Percentiles rank a stretch among this genome's conserved stretches.
phyloP scores from a whole-genome alignment of 1,140 invertebrate species.

The Homalodisca vitripennis region DNA sequence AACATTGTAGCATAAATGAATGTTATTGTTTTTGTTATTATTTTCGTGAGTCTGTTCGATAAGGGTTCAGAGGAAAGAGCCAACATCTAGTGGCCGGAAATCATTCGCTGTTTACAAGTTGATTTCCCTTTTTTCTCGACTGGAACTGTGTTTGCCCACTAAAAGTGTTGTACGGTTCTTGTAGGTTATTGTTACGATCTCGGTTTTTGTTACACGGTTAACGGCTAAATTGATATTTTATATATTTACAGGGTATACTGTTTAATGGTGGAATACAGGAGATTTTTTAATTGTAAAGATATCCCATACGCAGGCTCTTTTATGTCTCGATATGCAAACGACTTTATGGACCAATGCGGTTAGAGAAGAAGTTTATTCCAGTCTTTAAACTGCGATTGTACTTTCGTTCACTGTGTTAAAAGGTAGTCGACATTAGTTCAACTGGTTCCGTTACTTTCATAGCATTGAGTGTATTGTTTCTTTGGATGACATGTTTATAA shows the following conservation, averaged over 20 bases:
- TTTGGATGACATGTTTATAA: not conserved
- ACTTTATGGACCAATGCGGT: constrained; percentile 37
- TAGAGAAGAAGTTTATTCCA: constrained; percentile 27
- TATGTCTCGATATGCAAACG: constrained; percentile 36
- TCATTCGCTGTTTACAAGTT: not conserved
- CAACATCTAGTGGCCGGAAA: not conserved
- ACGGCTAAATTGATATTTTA: constrained; percentile 32
- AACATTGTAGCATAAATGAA: constrained; percentile 17
- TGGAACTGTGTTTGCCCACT: no score
- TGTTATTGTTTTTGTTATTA: constrained; percentile 29
- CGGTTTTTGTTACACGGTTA: not conserved
- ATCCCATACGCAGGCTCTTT: constrained; percentile 24
- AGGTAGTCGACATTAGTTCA: not conserved
- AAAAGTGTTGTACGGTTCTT: no score
- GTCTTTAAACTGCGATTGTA: constrained; percentile 16
- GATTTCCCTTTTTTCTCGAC: not conserved
- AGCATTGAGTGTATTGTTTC: not conserved
- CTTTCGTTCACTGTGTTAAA: not conserved
- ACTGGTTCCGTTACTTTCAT: not conserved
- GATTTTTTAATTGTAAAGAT: constrained; percentile 34
- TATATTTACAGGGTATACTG: constrained; percentile 40
- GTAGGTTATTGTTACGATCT: no score
- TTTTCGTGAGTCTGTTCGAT: constrained; percentile 5
- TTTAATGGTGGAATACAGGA: constrained; percentile 37
- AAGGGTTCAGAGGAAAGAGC: not conserved